Base-by-base conservation (phyloP, 2,888 invertebrate species). In the Limenitis camilla region DNA sequence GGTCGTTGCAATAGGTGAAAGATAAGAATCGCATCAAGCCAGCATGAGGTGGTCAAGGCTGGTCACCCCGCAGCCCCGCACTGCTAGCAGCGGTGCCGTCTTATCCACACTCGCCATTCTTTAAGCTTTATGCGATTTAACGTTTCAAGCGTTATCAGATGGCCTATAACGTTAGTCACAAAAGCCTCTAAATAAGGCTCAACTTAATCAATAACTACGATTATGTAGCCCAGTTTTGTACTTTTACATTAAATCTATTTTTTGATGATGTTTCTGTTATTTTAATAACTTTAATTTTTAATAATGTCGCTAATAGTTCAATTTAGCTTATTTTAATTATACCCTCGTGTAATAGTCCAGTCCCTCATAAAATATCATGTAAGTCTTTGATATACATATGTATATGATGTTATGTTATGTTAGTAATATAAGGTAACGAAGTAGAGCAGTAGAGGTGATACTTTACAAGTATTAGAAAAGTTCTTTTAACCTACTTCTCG, bases 111-210 rank as follows among this genome's bases (percentile, higher is more conserved):
- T 64, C 70, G 69, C 71, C 69, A 69, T 72, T 74, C 75, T 75
- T 19, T 76, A 71, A 76, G 79, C 76, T 72, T 81, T 78, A 84
- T 81, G 81, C 82, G 76, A 82, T 82, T 78, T 79, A 78, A 74
- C 72, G 76, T 77, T 83, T 67, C 61, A 63, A 67, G 49, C 71
- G 73, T 82, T 84, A 85, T 85, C 85, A 74, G 83, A 84, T 84
- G 75, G 74, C 79, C 78, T 76, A 49, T 49, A 44, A 69, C 67
- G 67, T 63, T 66, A 67, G 67, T 68, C 75, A 78, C 81, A 78
- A 81, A 78, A 49, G 70, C 63, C 72, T 70, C 67, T 72, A 73
- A 76, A 72, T 74, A 74, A 74, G 66, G 59, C 63, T 71, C 62
- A 62, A 68, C 66, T 59, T 73, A 76, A 79, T 83, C 81, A 79